phyloP scores from a whole-genome alignment of 2,797 vertebrate species.

The Ataeniobius toweri region DNA sequence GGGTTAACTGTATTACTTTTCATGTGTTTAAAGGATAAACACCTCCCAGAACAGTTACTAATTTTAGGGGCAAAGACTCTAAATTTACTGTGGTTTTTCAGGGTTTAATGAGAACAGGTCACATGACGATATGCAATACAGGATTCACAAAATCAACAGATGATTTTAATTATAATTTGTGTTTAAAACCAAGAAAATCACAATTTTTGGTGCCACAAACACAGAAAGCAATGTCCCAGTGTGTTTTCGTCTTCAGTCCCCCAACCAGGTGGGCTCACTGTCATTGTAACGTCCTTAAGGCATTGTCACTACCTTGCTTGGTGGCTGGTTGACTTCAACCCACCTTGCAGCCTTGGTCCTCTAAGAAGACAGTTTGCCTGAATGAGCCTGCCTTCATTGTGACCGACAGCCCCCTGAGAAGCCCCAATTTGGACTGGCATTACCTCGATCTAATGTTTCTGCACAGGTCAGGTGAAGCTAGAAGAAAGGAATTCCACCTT shows the following conservation, averaged over 20 bases:
- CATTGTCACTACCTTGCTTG: not conserved
- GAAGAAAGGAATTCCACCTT: conserved; percentile 61
- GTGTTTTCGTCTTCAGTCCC: not conserved
- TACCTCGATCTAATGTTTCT: conserved; percentile 52
- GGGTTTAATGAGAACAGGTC: not conserved
- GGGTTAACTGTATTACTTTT: no score
- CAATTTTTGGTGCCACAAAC: not conserved
- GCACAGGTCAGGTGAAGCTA: conserved; percentile 65
- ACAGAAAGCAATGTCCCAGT: not conserved
- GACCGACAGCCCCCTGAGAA: conserved; percentile 44
- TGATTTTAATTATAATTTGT: not conserved
- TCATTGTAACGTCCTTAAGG: not conserved
- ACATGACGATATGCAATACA: no score
- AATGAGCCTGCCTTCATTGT: conserved; percentile 34
- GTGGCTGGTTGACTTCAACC: not conserved
- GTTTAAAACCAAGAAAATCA: no score
- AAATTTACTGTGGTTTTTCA: not conserved
- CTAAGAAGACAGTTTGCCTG: conserved; percentile 21
- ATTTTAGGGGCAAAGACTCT: not conserved
- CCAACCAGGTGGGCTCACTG: not conserved
- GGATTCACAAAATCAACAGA: not conserved
- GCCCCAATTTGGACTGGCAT: conserved; percentile 28
- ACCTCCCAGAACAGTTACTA: not conserved
- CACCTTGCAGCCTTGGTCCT: not conserved
- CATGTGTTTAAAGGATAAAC: not conserved